Evolutionary conservation across 2,797 vertebrate genomes (phyloP), one percentile per base, ranked within the genome.

Genomic region (Chelon labrosus): DNA sequence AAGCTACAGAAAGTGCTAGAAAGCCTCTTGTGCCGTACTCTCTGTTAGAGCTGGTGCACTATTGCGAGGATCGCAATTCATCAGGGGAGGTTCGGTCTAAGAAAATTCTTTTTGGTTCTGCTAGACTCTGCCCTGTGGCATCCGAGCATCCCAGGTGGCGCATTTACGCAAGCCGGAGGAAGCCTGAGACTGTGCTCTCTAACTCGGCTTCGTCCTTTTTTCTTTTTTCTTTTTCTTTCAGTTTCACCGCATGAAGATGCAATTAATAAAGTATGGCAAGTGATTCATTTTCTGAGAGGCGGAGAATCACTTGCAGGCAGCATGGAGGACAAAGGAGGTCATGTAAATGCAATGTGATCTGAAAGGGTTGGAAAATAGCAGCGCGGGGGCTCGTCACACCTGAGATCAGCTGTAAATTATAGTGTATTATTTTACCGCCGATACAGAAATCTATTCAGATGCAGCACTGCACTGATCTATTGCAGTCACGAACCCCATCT

Each of bases 341-440:
- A n/a, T 39, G 13, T n/a, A 31, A 7, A 6, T 37, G 14, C 35
- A 42, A 4, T 58, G 65, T 37, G 19, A 20, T 46, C 0, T 52
- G 14, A 1, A n/a, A 46, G 9, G 4, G 35, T 19, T n/a, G 17
- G 37, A 41, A 64, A 55, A 55, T 5, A 16, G 25, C 17, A n/a
- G 20, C 7, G 27, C 16, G 19, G 66, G 4, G 31, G 37, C 20
- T 10, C 10, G 46, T 37, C 41, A 53, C 42, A 10, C 4, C 17
- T 62, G 20, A 25, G 13, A 71, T 41, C 47, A 20, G 17, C 39
- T 62, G 22, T 56, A 66, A 65, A 72, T 51, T 35, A 63, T 16
- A 55, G 20, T 42, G 19, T 22, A 4, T 62, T 42, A 38, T 47
- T 72, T 44, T 4, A 10, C 51, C 53, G 4, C 55, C 25, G 37